Percentiles rank a stretch among this genome's conserved stretches.
phyloP scores from a whole-genome alignment of 2,888 invertebrate genomes.

The Phymatocera aterrima region DNA sequence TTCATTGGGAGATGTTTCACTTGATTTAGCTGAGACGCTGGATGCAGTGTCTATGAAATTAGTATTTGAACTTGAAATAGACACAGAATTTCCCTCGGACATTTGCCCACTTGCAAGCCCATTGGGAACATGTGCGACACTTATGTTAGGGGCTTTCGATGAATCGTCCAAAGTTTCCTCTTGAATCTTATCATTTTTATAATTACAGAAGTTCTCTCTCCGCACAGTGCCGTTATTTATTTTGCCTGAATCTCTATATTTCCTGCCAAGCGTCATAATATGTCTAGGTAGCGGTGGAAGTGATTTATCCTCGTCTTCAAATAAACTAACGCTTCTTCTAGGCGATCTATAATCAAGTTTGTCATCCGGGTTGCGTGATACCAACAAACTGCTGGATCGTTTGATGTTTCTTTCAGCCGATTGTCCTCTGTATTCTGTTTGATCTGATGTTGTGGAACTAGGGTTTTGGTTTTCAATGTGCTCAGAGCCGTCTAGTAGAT shows the following conservation, averaged over 20 bases:
- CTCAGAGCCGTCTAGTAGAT: conserved; percentile 44
- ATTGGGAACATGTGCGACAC: conserved; percentile 41
- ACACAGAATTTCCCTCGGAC: conserved; percentile 57
- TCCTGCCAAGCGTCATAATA: conserved; percentile 61
- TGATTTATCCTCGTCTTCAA: conserved; percentile 57
- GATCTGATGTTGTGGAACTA: conserved; percentile 54
- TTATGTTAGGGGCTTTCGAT: conserved; percentile 44
- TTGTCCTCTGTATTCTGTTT: conserved; percentile 61
- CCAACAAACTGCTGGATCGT: conserved; percentile 66
- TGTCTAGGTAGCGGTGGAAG: conserved; percentile 61
- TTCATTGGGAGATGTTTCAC: conserved; percentile 66
- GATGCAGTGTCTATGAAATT: conserved; percentile 58
- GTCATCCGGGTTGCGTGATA: conserved; percentile 54
- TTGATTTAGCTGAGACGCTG: conserved; percentile 61
- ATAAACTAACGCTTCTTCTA: conserved; percentile 65
- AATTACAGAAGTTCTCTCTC: conserved; percentile 59
- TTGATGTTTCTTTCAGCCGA: conserved; percentile 66
- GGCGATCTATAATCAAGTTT: conserved; percentile 58
- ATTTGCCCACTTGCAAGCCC: conserved; percentile 46
- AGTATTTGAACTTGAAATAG: conserved; percentile 55
- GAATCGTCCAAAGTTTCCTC: conserved; percentile 66
- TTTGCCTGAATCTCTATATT: conserved; percentile 61
- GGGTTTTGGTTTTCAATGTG: conserved; percentile 48
- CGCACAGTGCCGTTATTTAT: conserved; percentile 51
- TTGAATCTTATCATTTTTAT: conserved; percentile 67